phyloP scores from a whole-genome alignment of 2,888 invertebrate species.

The Eupithecia centaureata region DNA sequence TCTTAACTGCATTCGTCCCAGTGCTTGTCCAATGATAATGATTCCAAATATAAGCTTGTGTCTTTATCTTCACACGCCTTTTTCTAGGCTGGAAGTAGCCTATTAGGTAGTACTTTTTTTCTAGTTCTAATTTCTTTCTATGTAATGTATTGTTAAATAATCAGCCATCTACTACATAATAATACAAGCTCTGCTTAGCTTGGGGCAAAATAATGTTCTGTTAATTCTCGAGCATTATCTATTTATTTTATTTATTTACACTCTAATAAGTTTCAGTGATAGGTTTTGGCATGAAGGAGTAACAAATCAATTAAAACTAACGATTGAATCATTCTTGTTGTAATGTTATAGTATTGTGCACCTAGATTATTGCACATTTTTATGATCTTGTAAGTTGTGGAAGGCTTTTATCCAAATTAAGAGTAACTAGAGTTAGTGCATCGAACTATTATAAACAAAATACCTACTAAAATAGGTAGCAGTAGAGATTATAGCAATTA shows the following conservation, averaged over 20 bases:
- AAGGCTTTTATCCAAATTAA: background rate
- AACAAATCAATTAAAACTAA: background rate
- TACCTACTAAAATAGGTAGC: too few species aligned
- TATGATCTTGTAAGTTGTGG: background rate
- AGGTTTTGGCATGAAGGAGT: background rate
- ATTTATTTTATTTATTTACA: too few species aligned
- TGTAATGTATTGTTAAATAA: too few species aligned
- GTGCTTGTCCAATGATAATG: background rate
- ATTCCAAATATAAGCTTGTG: background rate
- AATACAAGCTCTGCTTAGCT: too few species aligned
- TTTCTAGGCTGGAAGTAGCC: background rate
- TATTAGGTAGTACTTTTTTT: conserved; percentile 3
- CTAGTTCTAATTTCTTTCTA: too few species aligned
- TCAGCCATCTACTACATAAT: too few species aligned
- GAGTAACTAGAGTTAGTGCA: background rate
- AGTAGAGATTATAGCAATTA: too few species aligned
- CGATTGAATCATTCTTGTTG: background rate
- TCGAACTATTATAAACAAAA: too few species aligned
- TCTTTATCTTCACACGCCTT: too few species aligned
- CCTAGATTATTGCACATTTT: background rate
- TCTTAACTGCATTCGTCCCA: conserved; percentile 3
- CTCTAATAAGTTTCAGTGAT: background rate
- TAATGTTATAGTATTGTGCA: too few species aligned
- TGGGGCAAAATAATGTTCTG: too few species aligned
- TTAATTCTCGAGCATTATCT: too few species aligned